Base-by-base conservation (phyloP, 2,113 vertebrate species). In the Macrotus californicus region DNA sequence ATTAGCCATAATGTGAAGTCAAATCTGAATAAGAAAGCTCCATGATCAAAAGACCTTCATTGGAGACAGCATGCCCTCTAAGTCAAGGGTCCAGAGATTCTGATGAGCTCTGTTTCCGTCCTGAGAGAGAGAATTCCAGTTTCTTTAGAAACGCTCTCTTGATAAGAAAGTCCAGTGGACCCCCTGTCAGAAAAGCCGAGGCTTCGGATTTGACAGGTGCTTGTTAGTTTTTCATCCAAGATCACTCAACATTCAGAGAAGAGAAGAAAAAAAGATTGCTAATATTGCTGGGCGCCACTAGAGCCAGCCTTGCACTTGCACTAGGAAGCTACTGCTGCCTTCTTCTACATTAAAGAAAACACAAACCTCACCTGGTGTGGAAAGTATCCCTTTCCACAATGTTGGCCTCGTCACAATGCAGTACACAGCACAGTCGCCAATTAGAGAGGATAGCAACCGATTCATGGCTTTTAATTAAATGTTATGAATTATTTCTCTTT, bases 1-100 rank as follows among this genome's bases (percentile, higher is more conserved):
- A 99, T 99, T 99, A 99, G 98, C 98, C 98, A 99, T 99, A 99
- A 99, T 99, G 98, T 98, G 98, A 99, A 99, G 99, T 99, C 99
- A 99, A 99, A 99, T 99, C 99, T 98, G 98, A 99, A 99, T 98
- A 99, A 99, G 98, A 98, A 98, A 98, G 98, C 98, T 83, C 94
- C 94, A 95, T 99, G 99, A 99, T 99, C 99, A 99, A 99, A 99
- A 99, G 98, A 98, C 98, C 98, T 99, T 99, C 98, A 98, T 98
- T 94, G 97, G 98, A 99, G 99, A 99, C 99, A 99, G 98, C 81
- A 82, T 98, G 98, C 97, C 97, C 98, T 98, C 97, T 86, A 97
- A 98, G 98, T 99, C 98, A 98, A 98, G 97, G 97, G 98, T 97
- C 98, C 96, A 91, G 98, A 96, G 97, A 98, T 96, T 98, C 97